A percentile compares a stretch with the other conserved stretches of the same genome.
These are phyloP conservation scores for Lamellibrachia luymesi DNA, from an alignment of 1,140 invertebrate genomes.

Conservation along the genomic window DNA sequence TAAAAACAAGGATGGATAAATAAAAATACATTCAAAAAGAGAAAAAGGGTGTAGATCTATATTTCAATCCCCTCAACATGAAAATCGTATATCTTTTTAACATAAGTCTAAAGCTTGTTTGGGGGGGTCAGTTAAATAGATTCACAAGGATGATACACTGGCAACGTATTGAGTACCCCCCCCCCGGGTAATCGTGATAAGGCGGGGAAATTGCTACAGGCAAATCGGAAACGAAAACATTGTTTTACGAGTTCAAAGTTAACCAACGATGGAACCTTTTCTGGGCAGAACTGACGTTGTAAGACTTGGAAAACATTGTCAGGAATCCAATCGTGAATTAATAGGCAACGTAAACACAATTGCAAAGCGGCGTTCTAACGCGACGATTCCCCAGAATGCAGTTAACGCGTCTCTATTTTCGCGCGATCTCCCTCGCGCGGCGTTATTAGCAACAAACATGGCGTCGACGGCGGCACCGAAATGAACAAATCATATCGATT, in stretches of 20 bases:
- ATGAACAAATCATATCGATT: slow-evolving; percentile 5
- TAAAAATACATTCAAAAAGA: no score
- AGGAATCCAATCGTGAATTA: background rate
- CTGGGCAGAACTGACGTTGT: background rate
- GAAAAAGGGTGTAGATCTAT: no score
- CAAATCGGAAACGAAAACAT: background rate
- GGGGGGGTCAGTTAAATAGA: no score
- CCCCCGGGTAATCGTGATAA: background rate
- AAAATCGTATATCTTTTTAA: no score
- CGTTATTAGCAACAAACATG: background rate
- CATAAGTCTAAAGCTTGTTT: no score
- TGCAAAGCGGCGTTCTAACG: background rate
- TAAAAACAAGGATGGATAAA: no score
- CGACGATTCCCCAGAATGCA: background rate
- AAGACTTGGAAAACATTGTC: background rate
- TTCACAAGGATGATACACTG: no score
- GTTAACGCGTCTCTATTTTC: background rate
- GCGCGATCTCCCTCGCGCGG: background rate
- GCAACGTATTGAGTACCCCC: no score
- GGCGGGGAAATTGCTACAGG: background rate
- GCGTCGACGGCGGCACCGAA: background rate
- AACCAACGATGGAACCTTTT: background rate
- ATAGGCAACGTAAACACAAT: background rate
- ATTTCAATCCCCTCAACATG: no score
- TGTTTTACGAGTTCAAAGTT: background rate